Conservation (phyloP, 2,797 vertebrate genomes). For the Clamator glandarius region DNA sequence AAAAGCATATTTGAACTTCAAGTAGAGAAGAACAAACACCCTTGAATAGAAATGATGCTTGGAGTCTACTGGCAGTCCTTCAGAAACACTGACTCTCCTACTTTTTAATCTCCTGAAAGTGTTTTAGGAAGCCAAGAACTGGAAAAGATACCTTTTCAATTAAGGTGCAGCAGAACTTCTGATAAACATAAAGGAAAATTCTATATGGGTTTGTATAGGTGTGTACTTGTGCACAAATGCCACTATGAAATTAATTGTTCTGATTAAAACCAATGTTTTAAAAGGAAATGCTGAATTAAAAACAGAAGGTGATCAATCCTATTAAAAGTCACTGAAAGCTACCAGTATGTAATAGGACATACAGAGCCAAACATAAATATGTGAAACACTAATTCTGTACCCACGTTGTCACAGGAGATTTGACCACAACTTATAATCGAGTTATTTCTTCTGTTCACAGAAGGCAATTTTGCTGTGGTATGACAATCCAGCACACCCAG, state of each 20-base stretch:
- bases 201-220: neutral
- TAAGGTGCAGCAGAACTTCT: neutral
- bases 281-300: neutral
- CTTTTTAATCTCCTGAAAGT: neutral
- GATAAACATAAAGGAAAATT: neutral
- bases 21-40: neutral
- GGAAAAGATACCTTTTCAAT: neutral
- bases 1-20: neutral
- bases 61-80: neutral
- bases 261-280: neutral
- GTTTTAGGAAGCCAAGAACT: neutral
- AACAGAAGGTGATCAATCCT: neutral
- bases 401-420: neutral
- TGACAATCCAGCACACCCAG: neutral
- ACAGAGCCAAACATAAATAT: fast-evolving
- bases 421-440: neutral
- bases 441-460: neutral
- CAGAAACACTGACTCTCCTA: neutral
- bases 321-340: neutral
- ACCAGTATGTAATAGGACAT: neutral
- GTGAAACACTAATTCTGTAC: neutral
- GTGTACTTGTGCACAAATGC: neutral
- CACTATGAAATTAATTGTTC: neutral
- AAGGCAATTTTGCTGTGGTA: neutral
- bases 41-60: neutral